Conservation (phyloP, 2,797 vertebrate genomes). For the Anniella stebbinsi region DNA sequence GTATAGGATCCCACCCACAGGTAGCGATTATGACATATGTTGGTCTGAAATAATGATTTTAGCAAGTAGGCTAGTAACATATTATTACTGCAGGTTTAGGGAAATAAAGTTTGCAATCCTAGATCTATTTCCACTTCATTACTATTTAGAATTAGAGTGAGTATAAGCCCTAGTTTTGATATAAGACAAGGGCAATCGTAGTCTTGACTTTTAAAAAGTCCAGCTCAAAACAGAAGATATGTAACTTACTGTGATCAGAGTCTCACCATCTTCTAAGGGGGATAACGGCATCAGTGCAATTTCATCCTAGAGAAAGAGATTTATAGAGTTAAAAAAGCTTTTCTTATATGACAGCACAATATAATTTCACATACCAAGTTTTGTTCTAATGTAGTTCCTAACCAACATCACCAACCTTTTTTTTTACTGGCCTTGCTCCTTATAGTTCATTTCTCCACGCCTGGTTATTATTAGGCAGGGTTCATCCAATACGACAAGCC, state of each 20-base stretch:
- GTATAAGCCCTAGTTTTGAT: not conserved
- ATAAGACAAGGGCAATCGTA: rapidly evolving
- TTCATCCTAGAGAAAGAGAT: constrained; percentile 47
- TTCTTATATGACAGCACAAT: not conserved
- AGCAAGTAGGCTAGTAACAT: not conserved
- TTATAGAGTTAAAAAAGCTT: not conserved
- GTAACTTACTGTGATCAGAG: constrained; percentile 18
- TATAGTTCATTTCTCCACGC: not conserved
- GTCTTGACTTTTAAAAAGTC: not conserved
- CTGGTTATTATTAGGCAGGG: not conserved
- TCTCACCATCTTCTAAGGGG: not conserved
- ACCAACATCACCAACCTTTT: not conserved
- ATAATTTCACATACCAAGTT: not conserved
- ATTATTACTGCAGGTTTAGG: not conserved
- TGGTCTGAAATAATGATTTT: not conserved
- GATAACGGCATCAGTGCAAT: constrained; percentile 50
- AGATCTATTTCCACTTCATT: not conserved
- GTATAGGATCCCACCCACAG: too few species aligned
- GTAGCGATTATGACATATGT: not conserved
- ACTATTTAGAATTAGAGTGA: not conserved
- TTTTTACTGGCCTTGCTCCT: not conserved
- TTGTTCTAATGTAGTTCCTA: not conserved
- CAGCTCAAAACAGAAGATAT: not conserved
- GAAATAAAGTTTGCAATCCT: not conserved
- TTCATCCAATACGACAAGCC: not conserved